phyloP scores from a whole-genome alignment of 2,797 vertebrate genomes.

The Bovichtus variegatus region DNA sequence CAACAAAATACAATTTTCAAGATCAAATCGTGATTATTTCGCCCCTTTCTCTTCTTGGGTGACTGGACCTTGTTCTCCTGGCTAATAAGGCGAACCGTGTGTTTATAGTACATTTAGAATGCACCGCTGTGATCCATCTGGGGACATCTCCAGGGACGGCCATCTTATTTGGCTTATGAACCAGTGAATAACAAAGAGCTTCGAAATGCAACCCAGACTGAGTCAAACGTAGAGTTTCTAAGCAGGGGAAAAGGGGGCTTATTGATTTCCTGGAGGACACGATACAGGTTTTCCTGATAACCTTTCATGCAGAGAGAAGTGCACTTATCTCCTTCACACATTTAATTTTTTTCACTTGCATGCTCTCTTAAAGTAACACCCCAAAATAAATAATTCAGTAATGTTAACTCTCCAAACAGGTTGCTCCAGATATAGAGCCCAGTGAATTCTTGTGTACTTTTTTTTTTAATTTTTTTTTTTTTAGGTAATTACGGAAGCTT shows the following conservation, averaged over 20 bases:
- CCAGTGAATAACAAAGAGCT: conserved; percentile 56
- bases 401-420: conserved; percentile 62
- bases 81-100: conserved; percentile 19
- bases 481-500: conserved; percentile 71
- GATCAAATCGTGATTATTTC: background rate
- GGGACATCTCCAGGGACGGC: conserved; percentile 31
- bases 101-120: conserved; percentile 37
- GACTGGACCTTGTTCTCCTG: conserved; percentile 23
- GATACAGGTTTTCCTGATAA: conserved; percentile 46
- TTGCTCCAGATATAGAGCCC: conserved; percentile 56
- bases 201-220: conserved; percentile 37
- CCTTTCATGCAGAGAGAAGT: conserved; percentile 39
- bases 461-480: conserved; percentile 47
- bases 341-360: conserved; percentile 54
- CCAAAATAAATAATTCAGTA: conserved; percentile 61
- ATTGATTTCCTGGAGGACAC: conserved; percentile 58
- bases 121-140: conserved; percentile 42
- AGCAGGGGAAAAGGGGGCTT: conserved; percentile 18
- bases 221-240: conserved; percentile 55
- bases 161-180: conserved; percentile 51
- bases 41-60: background rate
- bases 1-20: background rate
- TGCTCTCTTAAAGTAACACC: conserved; percentile 49
- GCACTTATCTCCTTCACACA: conserved; percentile 53
- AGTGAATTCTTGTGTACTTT: conserved; percentile 54